These are phyloP conservation scores for Euwallacea similis DNA, from an alignment of 1,140 invertebrate species.

Conservation along the genomic window DNA sequence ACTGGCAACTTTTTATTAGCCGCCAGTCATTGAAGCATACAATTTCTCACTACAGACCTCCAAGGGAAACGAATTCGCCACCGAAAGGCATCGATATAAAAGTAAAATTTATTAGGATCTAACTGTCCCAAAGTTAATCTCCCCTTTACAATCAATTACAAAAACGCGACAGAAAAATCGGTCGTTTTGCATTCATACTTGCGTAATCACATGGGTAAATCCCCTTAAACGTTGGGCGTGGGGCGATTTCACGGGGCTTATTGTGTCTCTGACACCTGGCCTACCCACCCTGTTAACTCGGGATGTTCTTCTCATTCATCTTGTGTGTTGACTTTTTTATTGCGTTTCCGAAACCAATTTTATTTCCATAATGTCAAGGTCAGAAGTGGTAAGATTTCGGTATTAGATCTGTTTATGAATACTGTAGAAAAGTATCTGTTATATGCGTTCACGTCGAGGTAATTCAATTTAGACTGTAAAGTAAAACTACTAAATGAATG, in stretches of 20 bases:
- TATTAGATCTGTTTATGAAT: too few relatives aligned
- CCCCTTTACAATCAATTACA: constrained; percentile 34
- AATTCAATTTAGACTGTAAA: too few relatives aligned
- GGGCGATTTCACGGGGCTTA: constrained; percentile 23
- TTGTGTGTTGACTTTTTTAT: constrained; percentile 30
- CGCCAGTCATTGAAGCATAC: not conserved
- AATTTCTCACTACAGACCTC: not conserved
- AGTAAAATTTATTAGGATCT: constrained; percentile 26
- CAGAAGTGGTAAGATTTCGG: constrained; percentile 8
- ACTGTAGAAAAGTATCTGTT: too few relatives aligned
- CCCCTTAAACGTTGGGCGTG: constrained; percentile 24
- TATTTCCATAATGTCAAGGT: constrained; percentile 17
- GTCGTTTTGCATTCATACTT: constrained; percentile 26
- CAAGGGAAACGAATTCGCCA: not conserved
- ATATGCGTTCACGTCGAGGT: too few relatives aligned
- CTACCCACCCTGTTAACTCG: constrained; percentile 33
- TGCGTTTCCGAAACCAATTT: constrained; percentile 29
- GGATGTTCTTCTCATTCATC: constrained; percentile 29
- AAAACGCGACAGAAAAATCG: constrained; percentile 28
- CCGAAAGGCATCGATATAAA: constrained; percentile 15
- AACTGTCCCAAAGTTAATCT: constrained; percentile 23
- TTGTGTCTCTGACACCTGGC: constrained; percentile 32
- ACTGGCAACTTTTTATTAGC: not conserved
- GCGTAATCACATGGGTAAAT: constrained; percentile 3
- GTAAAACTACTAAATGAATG: too few relatives aligned